Percentiles rank a stretch among this genome's conserved stretches.
phyloP scores from a whole-genome alignment of 2,797 vertebrate genomes.

The Cynodonichthys magdalenae region DNA sequence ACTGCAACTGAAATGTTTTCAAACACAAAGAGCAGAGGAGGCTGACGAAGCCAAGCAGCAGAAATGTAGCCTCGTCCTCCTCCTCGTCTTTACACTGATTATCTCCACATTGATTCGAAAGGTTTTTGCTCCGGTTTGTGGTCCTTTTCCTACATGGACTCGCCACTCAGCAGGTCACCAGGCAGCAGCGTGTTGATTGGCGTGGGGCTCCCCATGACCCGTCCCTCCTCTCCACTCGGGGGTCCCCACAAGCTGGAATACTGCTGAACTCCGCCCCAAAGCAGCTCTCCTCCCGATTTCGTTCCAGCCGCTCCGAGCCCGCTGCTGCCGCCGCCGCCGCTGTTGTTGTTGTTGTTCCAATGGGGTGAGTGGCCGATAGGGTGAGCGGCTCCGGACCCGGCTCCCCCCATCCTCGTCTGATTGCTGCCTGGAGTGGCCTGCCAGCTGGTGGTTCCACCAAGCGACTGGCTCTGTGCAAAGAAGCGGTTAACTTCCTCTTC shows the following conservation, averaged over 20 bases:
- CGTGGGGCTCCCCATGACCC: constrained; percentile 91
- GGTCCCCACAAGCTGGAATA: constrained; percentile 96
- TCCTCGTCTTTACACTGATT: constrained; percentile 76
- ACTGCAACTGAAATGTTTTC: constrained; percentile 59
- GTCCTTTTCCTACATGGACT: constrained; percentile 88
- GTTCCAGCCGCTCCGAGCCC: constrained; percentile 86
- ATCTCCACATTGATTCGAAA: constrained; percentile 82
- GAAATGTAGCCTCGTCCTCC: constrained; percentile 64
- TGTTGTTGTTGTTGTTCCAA: constrained; percentile 86
- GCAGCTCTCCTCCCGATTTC: constrained; percentile 91
- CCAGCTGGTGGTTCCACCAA: constrained; percentile 92
- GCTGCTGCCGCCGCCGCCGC: constrained; percentile 78
- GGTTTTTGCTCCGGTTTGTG: constrained; percentile 76
- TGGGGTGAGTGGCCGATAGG: constrained; percentile 88
- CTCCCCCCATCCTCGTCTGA: constrained; percentile 90
- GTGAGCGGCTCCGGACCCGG: constrained; percentile 88
- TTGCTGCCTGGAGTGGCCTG: constrained; percentile 90
- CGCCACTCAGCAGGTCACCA: constrained; percentile 95
- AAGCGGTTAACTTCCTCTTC: constrained; percentile 99
- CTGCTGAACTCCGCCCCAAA: constrained; percentile 94
- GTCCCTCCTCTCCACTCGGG: constrained; percentile 86
- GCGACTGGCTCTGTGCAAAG: constrained; percentile 99
- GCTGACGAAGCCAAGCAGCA: constrained; percentile 71
- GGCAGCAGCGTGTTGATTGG: constrained; percentile 95
- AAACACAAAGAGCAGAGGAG: constrained; percentile 59